phyloP scores from a whole-genome alignment of 2,888 invertebrate species.

The Cephus nigrinus region DNA sequence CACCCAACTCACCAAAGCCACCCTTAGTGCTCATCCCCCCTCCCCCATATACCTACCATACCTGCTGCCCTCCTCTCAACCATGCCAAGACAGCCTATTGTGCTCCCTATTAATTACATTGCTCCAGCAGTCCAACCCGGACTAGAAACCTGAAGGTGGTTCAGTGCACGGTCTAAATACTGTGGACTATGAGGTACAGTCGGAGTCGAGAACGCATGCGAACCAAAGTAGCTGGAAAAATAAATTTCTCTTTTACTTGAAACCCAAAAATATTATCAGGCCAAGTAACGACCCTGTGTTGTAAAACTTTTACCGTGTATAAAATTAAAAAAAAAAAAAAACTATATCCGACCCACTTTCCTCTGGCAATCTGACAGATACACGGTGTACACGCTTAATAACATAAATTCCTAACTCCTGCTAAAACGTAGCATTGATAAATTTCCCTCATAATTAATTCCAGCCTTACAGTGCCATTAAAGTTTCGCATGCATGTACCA shows the following conservation, averaged over 20 bases:
- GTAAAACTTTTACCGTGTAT: background rate
- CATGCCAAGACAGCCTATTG: constrained; percentile 55
- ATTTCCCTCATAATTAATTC: background rate
- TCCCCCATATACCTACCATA: constrained; percentile 26
- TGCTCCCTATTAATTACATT: constrained; percentile 60
- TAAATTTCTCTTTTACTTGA: background rate
- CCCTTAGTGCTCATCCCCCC: constrained; percentile 24
- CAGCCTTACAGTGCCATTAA: background rate
- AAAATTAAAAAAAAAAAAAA: background rate
- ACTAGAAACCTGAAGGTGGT: constrained; percentile 27
- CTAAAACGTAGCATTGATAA: background rate
- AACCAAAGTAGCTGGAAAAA: background rate
- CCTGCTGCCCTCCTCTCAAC: constrained; percentile 31
- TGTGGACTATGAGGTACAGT: constrained; percentile 42
- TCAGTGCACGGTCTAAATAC: constrained; percentile 48
- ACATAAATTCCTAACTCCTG: background rate
- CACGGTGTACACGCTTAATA: background rate
- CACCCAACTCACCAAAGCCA: constrained; percentile 7
- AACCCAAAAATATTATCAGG: background rate
- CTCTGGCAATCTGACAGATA: background rate
- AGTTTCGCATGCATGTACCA: constrained; percentile 13
- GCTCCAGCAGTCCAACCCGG: constrained; percentile 39
- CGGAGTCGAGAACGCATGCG: constrained; percentile 25
- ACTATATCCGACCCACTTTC: background rate
- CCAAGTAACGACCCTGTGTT: background rate